phyloP scores from a whole-genome alignment of 2,113 vertebrate genomes.

The Diadophis punctatus region DNA sequence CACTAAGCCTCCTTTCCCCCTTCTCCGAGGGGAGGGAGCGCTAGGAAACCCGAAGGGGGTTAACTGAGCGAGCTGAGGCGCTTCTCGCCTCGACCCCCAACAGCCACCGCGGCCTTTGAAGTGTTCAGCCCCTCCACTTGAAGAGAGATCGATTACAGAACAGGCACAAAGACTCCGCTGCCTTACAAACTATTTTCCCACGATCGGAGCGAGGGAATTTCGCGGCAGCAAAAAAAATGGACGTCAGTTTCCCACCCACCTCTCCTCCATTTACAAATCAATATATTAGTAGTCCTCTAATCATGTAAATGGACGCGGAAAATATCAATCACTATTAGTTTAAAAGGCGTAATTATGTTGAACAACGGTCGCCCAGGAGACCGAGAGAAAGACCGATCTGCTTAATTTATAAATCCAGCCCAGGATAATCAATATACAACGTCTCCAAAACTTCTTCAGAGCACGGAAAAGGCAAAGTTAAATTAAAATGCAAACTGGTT shows the following conservation, averaged over 20 bases:
- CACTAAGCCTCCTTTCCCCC: slow-evolving; percentile 14
- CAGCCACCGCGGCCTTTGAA: slow-evolving; percentile 77
- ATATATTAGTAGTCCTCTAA: slow-evolving; percentile 37
- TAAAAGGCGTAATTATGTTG: neutral
- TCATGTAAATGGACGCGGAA: neutral
- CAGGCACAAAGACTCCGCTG: slow-evolving; percentile 74
- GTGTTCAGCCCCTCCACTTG: slow-evolving; percentile 69
- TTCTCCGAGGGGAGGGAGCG: slow-evolving; percentile 24
- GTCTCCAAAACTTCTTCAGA: neutral
- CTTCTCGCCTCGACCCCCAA: slow-evolving; percentile 71
- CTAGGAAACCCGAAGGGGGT: slow-evolving; percentile 35
- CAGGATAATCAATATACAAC: neutral
- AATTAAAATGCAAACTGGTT: neutral
- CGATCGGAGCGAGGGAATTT: slow-evolving; percentile 70
- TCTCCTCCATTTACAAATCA: neutral
- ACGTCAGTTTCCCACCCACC: slow-evolving; percentile 22
- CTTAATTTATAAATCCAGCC: neutral
- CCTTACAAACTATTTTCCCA: slow-evolving; percentile 83
- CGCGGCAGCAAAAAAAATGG: slow-evolving; percentile 56
- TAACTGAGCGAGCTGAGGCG: slow-evolving; percentile 45
- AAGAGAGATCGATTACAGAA: slow-evolving; percentile 84
- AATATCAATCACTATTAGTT: neutral
- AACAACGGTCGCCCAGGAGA: neutral
- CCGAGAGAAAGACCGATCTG: neutral
- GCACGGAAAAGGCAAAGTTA: neutral